Conservation (phyloP, 2,888 invertebrate genomes). For the Epistrophe grossulariae region DNA sequence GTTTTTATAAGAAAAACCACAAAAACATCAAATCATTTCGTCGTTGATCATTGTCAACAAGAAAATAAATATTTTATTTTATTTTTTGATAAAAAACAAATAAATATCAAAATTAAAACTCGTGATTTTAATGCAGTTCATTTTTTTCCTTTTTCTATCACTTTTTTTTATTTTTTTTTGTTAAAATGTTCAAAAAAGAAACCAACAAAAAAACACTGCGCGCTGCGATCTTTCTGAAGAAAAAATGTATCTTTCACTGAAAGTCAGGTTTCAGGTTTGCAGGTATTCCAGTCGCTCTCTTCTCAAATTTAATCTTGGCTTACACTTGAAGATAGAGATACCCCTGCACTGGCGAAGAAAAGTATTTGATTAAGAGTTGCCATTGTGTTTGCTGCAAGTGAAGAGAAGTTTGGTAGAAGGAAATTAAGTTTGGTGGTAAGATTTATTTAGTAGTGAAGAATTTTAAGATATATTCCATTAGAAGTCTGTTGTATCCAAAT, state of each 20-base stretch:
- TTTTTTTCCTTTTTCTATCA: background rate
- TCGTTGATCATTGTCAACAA: background rate
- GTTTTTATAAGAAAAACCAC: background rate
- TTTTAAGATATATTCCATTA: too few species aligned
- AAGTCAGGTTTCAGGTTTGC: slow-evolving; percentile 1
- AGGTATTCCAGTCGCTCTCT: background rate
- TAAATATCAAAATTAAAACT: background rate
- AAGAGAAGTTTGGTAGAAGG: background rate
- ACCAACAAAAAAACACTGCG: background rate
- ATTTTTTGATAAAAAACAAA: background rate
- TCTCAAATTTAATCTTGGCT: background rate
- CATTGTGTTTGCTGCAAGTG: background rate
- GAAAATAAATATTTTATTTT: background rate
- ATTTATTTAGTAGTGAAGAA: background rate
- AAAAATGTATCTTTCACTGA: slow-evolving; percentile 7
- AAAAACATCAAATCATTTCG: background rate
- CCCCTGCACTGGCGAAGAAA: background rate
- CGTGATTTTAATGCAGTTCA: background rate
- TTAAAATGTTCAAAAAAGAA: background rate
- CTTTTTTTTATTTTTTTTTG: background rate
- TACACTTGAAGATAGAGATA: background rate
- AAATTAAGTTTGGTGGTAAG: background rate
- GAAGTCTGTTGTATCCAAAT: too few species aligned
- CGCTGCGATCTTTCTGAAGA: background rate
- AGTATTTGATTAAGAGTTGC: background rate